Conservation (phyloP, 2,888 invertebrate species). For the Cheiracanthium punctorium region DNA sequence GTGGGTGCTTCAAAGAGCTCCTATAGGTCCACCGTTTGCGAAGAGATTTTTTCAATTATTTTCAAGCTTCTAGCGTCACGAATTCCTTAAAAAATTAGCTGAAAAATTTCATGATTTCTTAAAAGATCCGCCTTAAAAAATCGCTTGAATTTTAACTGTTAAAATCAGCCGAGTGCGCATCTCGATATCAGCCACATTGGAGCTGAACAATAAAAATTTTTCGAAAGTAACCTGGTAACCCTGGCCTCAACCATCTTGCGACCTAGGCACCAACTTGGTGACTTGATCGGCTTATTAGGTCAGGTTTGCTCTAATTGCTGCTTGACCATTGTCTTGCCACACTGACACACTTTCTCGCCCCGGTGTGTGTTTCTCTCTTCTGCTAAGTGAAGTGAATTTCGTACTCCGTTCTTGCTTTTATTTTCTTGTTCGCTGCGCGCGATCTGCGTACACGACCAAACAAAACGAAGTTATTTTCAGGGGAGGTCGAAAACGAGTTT, state of each 20-base stretch:
- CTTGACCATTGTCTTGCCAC: constrained; percentile 61
- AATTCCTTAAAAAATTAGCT: no score
- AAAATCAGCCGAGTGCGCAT: no score
- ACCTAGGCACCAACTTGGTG: constrained; percentile 24
- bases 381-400: constrained; percentile 32
- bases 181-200: no score
- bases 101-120: no score
- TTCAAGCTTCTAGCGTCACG: no score
- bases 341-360: constrained; percentile 65
- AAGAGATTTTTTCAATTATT: no score
- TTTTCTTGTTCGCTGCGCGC: constrained; percentile 16
- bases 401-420: constrained; percentile 3
- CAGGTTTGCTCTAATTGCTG: constrained; percentile 58
- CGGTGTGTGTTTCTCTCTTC: constrained; percentile 11
- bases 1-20: no score
- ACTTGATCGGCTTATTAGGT: constrained; percentile 62
- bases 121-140: no score
- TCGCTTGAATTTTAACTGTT: no score
- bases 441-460: constrained; percentile 33
- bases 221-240: constrained; percentile 66
- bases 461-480: constrained; percentile 35
- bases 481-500: constrained; percentile 47
- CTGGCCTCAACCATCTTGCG: constrained; percentile 58
- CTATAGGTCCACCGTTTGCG: no score
- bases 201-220: constrained; percentile 56